Evolutionary conservation across 2,113 vertebrate genomes (phyloP), one percentile per base, ranked within the genome.

Genomic region (Willisornis vidua): DNA sequence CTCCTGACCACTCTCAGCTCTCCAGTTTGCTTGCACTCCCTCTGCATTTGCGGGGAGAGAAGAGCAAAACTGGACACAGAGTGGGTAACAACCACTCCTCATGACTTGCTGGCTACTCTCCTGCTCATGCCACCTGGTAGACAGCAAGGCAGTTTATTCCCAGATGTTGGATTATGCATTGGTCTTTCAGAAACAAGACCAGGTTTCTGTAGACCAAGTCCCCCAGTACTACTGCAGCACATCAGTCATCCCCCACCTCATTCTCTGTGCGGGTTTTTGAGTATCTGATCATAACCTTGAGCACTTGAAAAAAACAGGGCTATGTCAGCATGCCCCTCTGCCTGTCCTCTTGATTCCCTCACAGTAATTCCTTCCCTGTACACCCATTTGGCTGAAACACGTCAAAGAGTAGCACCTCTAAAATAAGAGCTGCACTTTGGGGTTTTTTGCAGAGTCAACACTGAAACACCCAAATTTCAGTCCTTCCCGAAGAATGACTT

Each of bases 71-170:
- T 6, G 9, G 65, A 67, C 26, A 24, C 0, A 0, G 17, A 28
- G 9, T 1, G 1, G 7, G 10, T 26, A 72, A 35, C 43, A 86
- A 62, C 8, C 55, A n/a, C 18, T 39, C 7, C 14, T 29, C 43
- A 7, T 12, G 15, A 49, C 19, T 61, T 55, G 12, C 33, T 35
- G 51, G 61, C 29, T 82, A 4, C 35, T 24, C 1, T 22, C 9
- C 54, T 55, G 25, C 35, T n/a, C 7, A 0, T 58, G 22, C 17
- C 37, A 35, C 39, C 37, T 5, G 1, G 24, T 0, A 85, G 25
- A 58, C 14, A 72, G 18, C 2, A 0, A 75, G 26, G 29, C 2
- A 35, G 5, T 9, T 75, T 29, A 7, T 37, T 61, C 41, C 22
- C 11, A 24, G 29, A 29, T 58, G 48, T 22, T n/a, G 48, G 29